Evolutionary conservation across 2,797 vertebrate species (phyloP).

Genomic region (Brachyrhaphis roseni): DNA sequence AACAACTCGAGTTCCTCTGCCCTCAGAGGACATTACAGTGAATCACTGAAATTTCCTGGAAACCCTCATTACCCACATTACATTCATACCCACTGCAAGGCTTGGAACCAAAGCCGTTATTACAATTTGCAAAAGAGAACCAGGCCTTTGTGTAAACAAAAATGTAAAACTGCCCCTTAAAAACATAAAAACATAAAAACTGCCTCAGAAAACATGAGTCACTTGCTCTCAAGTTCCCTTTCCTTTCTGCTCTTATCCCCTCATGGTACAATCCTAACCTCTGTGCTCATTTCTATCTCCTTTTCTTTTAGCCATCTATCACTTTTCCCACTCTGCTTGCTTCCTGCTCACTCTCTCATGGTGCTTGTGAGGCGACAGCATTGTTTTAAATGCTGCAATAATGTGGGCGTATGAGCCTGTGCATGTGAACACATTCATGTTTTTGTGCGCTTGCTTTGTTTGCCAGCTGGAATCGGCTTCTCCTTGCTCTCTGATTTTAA

Average conservation of each 20-base stretch:
- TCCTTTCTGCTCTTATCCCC: constrained; percentile 3
- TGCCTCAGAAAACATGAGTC: background rate
- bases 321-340: constrained; percentile 5
- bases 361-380: constrained; percentile 39
- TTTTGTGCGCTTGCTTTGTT: constrained; percentile 7
- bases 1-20: background rate
- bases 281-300: constrained; percentile 39
- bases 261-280: constrained; percentile 39
- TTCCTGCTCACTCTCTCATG: constrained; percentile 21
- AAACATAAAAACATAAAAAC: too few species aligned
- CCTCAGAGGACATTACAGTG: constrained; percentile 14
- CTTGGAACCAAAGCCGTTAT: background rate
- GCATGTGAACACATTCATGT: background rate
- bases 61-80: background rate
- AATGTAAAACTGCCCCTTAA: background rate
- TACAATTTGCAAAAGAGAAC: background rate
- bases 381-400: constrained; percentile 40
- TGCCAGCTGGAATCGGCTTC: constrained; percentile 6
- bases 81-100: background rate
- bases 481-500: constrained; percentile 2
- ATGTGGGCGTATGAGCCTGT: constrained; percentile 10
- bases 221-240: background rate
- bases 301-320: constrained; percentile 45
- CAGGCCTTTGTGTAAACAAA: background rate
- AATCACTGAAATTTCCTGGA: constrained; percentile 1